Evolutionary conservation across 2,888 invertebrate genomes (phyloP).

Genomic region (Chaetoderma sp.): DNA sequence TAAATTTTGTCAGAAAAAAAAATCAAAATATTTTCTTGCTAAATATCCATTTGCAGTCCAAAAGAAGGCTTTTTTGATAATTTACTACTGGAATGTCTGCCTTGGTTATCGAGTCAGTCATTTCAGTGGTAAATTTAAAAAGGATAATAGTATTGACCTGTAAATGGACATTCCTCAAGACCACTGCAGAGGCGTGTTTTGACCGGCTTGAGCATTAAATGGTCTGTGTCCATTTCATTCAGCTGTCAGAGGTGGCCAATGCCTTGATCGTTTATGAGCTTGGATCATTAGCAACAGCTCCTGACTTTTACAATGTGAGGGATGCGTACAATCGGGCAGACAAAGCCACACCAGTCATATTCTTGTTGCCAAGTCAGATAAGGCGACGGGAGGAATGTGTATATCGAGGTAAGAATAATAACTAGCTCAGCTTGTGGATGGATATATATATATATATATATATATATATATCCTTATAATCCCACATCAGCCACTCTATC

Average conservation of each 20-base stretch:
- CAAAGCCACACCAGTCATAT: conserved; percentile 56
- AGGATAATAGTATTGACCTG: background rate
- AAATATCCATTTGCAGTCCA: too few species aligned
- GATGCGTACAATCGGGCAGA: conserved; percentile 53
- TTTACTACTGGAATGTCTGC: too few species aligned
- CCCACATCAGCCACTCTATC: too few species aligned
- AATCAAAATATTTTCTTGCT: too few species aligned
- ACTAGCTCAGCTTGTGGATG: background rate
- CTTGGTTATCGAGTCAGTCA: too few species aligned
- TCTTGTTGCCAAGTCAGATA: conserved; percentile 48
- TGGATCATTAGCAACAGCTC: conserved; percentile 52
- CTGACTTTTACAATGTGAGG: conserved; percentile 56
- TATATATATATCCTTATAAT: background rate
- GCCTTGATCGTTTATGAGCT: conserved; percentile 61
- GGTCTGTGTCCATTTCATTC: conserved; percentile 13
- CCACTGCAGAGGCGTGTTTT: background rate
- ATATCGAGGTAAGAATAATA: background rate
- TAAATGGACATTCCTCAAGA: background rate
- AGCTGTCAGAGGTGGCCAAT: conserved; percentile 58
- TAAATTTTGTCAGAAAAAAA: too few species aligned
- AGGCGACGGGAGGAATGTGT: background rate
- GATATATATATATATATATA: background rate
- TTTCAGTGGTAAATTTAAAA: background rate
- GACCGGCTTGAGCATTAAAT: background rate
- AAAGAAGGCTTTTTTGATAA: too few species aligned